These are phyloP conservation scores for Podarcis muralis DNA, from an alignment of 2,113 vertebrate species.

Conservation along the genomic window DNA sequence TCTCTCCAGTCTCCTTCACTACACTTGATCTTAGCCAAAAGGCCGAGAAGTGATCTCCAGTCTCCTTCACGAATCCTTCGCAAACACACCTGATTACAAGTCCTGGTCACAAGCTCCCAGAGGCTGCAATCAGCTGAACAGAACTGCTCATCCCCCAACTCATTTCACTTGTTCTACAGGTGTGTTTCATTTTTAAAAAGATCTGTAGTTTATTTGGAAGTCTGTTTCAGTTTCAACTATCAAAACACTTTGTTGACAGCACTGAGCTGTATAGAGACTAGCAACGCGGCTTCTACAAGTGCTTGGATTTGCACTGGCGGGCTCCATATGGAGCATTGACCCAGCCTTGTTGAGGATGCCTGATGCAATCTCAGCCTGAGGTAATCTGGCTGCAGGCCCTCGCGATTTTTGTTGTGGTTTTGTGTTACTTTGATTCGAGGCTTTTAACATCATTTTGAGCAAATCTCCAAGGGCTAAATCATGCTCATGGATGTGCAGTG, in stretches of 20 bases:
- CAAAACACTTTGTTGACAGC: background rate
- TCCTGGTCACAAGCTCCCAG: no score
- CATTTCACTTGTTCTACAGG: background rate
- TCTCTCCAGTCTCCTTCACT: no score
- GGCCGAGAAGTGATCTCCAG: no score
- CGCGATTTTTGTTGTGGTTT: conserved; percentile 32
- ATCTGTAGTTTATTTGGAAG: background rate
- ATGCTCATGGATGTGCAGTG: conserved; percentile 25
- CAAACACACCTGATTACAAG: no score
- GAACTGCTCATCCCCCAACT: no score
- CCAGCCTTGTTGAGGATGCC: background rate
- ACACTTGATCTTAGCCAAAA: no score
- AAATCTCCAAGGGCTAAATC: conserved; percentile 19
- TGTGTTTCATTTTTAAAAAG: background rate
- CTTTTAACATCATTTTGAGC: conserved; percentile 31
- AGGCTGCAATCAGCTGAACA: no score
- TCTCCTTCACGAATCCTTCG: no score
- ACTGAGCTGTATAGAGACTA: background rate
- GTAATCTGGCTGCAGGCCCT: conserved; percentile 15
- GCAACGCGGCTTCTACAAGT: conserved; percentile 25
- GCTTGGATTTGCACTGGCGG: conserved; percentile 54
- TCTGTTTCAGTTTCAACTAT: background rate
- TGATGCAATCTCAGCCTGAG: conserved; percentile 33
- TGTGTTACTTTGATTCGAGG: conserved; percentile 32
- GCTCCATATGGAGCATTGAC: conserved; percentile 11